These are phyloP conservation scores for Morphnarchus princeps DNA, from an alignment of 2,113 vertebrate genomes.

Conservation along the genomic window DNA sequence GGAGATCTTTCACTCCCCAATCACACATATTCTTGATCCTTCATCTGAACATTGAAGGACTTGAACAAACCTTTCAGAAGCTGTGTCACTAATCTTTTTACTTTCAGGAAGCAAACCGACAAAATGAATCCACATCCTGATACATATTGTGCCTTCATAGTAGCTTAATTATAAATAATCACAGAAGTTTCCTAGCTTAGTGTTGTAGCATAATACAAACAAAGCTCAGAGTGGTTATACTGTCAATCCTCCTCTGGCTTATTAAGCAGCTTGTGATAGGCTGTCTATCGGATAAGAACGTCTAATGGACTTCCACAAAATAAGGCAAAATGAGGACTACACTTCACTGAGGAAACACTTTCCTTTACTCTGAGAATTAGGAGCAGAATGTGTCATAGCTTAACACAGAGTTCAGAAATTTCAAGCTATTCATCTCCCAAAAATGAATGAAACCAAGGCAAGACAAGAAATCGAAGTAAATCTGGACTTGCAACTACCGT, in stretches of 20 bases:
- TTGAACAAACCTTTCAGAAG: neutral
- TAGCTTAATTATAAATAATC: neutral
- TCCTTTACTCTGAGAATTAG: neutral
- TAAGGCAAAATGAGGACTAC: neutral
- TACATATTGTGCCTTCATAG: neutral
- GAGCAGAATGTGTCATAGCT: neutral
- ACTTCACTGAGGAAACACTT: neutral
- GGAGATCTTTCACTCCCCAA: neutral
- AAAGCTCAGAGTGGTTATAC: neutral
- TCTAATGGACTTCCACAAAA: neutral
- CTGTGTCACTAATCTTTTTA: neutral
- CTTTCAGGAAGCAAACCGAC: neutral
- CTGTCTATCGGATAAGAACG: neutral
- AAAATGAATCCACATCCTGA: neutral
- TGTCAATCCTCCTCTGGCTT: neutral
- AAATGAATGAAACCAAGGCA: neutral
- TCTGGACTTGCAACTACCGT: neutral
- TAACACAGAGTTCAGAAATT: neutral
- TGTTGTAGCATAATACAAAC: neutral
- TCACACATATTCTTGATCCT: neutral
- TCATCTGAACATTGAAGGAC: neutral
- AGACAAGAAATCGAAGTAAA: neutral
- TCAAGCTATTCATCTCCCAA: neutral
- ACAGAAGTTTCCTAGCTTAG: neutral
- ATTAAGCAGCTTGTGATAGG: neutral